Evolutionary conservation across 2,113 vertebrate species (phyloP).

Genomic region (Daubentonia madagascariensis): DNA sequence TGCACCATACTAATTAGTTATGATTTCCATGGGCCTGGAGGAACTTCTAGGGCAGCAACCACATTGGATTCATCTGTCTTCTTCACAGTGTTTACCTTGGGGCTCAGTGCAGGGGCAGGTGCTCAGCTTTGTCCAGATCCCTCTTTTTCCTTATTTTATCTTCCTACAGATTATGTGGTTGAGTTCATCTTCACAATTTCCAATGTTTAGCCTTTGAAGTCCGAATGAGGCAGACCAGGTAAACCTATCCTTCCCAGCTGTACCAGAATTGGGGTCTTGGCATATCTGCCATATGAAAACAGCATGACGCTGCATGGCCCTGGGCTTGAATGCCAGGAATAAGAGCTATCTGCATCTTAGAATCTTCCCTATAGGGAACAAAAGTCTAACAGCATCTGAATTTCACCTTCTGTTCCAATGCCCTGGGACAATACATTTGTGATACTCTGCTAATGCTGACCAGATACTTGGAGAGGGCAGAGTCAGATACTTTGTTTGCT

Average conservation of each 20-base stretch:
- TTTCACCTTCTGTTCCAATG: not conserved
- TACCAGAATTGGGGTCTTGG: no score
- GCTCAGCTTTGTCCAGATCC: accelerated
- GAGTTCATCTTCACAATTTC: accelerated
- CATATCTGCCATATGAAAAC: no score
- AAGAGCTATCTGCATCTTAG: not conserved
- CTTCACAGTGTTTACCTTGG: not conserved
- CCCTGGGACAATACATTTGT: no score
- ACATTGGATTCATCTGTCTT: accelerated
- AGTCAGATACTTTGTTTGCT: not conserved
- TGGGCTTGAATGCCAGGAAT: no score
- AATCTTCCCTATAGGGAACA: no score
- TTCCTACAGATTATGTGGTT: not conserved
- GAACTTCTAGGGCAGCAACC: not conserved
- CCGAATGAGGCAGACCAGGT: no score
- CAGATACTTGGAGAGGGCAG: not conserved
- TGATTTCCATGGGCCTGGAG: not conserved
- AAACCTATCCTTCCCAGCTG: no score
- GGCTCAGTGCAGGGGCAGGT: accelerated
- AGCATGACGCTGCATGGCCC: accelerated
- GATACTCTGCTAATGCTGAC: no score
- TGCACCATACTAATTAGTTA: not conserved
- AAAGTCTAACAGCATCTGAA: not conserved
- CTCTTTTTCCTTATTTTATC: not conserved
- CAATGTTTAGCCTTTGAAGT: accelerated